These are phyloP conservation scores for Sitophilus oryzae DNA, from an alignment of 1,140 invertebrate genomes.

Conservation along the genomic window DNA sequence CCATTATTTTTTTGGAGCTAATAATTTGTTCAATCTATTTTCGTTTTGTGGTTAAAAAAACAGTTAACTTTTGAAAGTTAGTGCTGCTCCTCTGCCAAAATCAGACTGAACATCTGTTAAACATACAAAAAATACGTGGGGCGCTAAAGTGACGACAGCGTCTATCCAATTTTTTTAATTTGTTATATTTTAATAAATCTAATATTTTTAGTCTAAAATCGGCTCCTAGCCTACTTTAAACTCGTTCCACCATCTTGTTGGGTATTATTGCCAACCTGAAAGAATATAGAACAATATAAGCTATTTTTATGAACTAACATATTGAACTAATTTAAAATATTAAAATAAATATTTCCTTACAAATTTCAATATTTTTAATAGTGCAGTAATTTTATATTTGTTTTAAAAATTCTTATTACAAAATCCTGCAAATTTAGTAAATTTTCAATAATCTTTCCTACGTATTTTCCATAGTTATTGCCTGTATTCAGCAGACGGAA, in stretches of 20 bases:
- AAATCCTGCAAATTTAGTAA: too few species aligned
- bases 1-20: not conserved
- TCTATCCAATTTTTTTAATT: conserved; percentile 40
- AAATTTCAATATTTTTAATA: too few species aligned
- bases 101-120: not conserved
- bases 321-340: too few species aligned
- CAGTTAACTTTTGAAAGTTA: not conserved
- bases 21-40: too few species aligned
- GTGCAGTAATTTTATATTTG: too few species aligned
- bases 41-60: too few species aligned
- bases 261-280: conserved; percentile 39
- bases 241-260: conserved; percentile 39
- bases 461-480: too few species aligned
- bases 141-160: conserved; percentile 29
- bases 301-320: too few species aligned
- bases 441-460: too few species aligned
- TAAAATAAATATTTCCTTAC: too few species aligned
- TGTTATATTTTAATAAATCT: conserved; percentile 41
- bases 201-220: conserved; percentile 38
- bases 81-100: not conserved
- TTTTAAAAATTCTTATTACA: too few species aligned
- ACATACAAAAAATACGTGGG: conserved; percentile 15
- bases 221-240: conserved; percentile 40
- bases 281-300: conserved; percentile 12
- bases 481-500: too few species aligned